phyloP scores from a whole-genome alignment of 2,797 vertebrate species.

The Poeciliopsis presidionis region DNA sequence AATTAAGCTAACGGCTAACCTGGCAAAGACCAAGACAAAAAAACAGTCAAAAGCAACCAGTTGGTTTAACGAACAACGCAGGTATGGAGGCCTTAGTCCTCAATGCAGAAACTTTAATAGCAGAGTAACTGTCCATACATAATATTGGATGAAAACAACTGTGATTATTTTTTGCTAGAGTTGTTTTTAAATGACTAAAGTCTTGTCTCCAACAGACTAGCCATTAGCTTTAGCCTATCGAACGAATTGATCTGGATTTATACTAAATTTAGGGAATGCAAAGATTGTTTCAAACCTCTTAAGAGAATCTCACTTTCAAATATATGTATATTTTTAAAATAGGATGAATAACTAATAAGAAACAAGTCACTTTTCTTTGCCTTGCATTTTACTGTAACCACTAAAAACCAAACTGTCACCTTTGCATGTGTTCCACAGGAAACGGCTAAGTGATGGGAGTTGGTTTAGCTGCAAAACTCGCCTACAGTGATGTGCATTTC shows the following conservation, averaged over 20 bases:
- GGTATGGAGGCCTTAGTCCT: too few relatives aligned
- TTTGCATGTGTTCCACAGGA: not conserved
- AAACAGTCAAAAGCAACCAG: not conserved
- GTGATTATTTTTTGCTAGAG: not conserved
- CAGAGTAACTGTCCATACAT: not conserved
- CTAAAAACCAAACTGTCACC: not conserved
- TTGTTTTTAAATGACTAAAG: not conserved
- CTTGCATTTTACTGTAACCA: not conserved
- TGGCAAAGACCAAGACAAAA: not conserved
- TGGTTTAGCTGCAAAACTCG: constrained; percentile 8
- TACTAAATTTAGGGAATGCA: not conserved
- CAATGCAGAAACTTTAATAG: not conserved
- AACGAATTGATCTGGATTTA: not conserved
- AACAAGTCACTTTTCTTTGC: not conserved
- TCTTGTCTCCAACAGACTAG: not conserved
- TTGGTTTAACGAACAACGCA: not conserved
- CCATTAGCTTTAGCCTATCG: not conserved
- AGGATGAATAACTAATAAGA: not conserved
- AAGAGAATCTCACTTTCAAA: not conserved
- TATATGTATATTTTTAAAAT: not conserved
- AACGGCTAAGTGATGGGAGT: not conserved
- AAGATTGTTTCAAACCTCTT: not conserved
- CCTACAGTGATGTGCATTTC: not conserved
- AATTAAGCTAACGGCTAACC: not conserved
- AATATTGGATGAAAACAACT: not conserved